Percentiles rank a stretch among this genome's conserved stretches.
These are phyloP conservation scores for Anniella stebbinsi DNA, from an alignment of 2,797 vertebrate species.

Conservation along the genomic window DNA sequence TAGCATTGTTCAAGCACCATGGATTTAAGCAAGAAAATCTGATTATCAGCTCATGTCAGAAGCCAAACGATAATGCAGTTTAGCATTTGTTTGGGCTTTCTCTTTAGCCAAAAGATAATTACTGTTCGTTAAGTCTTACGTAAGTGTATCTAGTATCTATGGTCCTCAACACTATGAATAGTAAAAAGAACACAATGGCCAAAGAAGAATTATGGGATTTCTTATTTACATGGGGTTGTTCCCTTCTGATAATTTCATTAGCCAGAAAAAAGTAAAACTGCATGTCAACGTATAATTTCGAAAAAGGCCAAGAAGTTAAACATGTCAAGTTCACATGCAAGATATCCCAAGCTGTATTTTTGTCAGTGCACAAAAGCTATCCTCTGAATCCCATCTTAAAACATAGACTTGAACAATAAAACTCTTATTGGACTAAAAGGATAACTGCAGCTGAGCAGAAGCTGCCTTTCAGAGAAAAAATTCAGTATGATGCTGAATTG, in stretches of 20 bases:
- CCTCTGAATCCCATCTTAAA: not conserved
- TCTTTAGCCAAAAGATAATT: conserved; percentile 94
- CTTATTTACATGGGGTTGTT: conserved; percentile 80
- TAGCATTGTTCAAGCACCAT: conserved; percentile 92
- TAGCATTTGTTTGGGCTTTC: conserved; percentile 95
- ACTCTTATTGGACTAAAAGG: not conserved
- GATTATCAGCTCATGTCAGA: conserved; percentile 99
- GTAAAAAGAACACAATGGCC: conserved; percentile 81
- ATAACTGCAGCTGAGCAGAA: not conserved
- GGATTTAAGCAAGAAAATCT: conserved; percentile 98
- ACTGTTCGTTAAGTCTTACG: conserved; percentile 86
- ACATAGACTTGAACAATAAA: conserved; percentile 22
- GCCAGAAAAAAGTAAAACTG: conserved; percentile 75
- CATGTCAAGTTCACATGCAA: conserved; percentile 73
- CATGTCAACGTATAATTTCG: conserved; percentile 82
- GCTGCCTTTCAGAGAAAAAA: not conserved
- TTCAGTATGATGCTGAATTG: conserved; percentile 3
- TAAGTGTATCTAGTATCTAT: conserved; percentile 86
- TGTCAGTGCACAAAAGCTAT: conserved; percentile 57
- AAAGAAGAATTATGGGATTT: conserved; percentile 85
- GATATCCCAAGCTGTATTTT: conserved; percentile 54
- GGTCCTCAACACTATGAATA: conserved; percentile 85
- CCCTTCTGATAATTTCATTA: conserved; percentile 83
- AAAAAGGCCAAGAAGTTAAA: conserved; percentile 81
- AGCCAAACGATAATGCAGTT: conserved; percentile 97